Evolutionary conservation across 1,140 invertebrate species (phyloP).

Genomic region (Helicoverpa zea): DNA sequence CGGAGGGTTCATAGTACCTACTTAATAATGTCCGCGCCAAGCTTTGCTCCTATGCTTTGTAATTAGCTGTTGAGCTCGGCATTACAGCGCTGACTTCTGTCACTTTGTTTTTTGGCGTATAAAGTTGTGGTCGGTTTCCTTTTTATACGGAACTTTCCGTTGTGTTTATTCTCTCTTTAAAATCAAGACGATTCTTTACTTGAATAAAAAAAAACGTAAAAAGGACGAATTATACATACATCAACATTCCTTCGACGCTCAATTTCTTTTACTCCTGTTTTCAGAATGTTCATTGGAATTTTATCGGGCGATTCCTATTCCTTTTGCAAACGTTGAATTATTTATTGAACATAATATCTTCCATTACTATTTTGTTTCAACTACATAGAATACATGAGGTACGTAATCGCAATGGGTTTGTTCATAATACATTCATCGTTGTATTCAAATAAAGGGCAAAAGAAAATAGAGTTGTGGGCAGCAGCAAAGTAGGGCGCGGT

Average conservation of each 20-base stretch:
- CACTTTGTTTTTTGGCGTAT: slow-evolving; percentile 37
- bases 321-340: slow-evolving; percentile 49
- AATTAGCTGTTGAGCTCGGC: slow-evolving; percentile 43
- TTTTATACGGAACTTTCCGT: neutral
- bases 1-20: slow-evolving; percentile 35
- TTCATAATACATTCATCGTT: slow-evolving; percentile 64
- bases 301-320: slow-evolving; percentile 39
- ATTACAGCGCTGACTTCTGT: slow-evolving; percentile 26
- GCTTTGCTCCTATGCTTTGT: slow-evolving; percentile 29
- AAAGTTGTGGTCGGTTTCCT: slow-evolving; percentile 29
- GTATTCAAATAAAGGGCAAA: slow-evolving; percentile 71
- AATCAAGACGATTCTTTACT: slow-evolving; percentile 26
- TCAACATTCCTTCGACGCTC: slow-evolving; percentile 44
- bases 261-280: slow-evolving; percentile 45
- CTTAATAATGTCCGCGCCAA: slow-evolving; percentile 42
- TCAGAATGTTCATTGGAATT: slow-evolving; percentile 46
- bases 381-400: slow-evolving; percentile 39
- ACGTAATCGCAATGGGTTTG: slow-evolving; percentile 53
- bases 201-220: slow-evolving; percentile 19
- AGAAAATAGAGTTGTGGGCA: slow-evolving; percentile 74
- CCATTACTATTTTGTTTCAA: slow-evolving; percentile 46
- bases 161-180: slow-evolving; percentile 30
- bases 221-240: slow-evolving; percentile 36
- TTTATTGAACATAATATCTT: slow-evolving; percentile 46
- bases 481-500: slow-evolving; percentile 78